Conservation (phyloP, 2,113 vertebrate genomes). For the Otocyon megalotis region DNA sequence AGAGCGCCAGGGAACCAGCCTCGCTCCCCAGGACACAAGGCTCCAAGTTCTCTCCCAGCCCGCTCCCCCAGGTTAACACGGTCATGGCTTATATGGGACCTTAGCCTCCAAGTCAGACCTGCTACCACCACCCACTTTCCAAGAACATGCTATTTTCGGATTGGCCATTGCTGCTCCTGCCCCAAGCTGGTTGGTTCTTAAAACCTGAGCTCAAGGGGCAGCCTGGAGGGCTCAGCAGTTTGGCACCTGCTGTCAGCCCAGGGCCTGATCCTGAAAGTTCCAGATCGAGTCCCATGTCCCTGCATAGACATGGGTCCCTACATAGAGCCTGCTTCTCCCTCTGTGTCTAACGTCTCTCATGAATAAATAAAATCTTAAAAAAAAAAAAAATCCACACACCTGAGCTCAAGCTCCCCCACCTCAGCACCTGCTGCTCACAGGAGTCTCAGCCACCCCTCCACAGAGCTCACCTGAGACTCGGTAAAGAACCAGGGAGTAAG, state of each 20-base stretch:
- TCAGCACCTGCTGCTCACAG: rapidly evolving
- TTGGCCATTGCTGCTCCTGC: rapidly evolving
- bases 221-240: no score
- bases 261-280: no score
- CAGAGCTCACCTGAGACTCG: background rate
- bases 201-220: no score
- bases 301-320: no score
- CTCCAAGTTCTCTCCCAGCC: background rate
- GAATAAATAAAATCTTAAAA: no score
- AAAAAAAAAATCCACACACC: no score
- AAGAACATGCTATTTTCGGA: background rate
- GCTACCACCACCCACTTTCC: background rate
- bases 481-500: rapidly evolving
- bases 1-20: background rate
- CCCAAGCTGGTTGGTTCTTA: no score
- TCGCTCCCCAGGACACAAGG: rapidly evolving
- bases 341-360: no score
- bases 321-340: no score
- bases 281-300: no score
- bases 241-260: no score
- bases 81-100: rapidly evolving
- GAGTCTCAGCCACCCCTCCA: rapidly evolving
- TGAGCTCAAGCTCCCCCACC: no score
- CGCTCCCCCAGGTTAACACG: rapidly evolving
- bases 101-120: background rate